Percentiles rank a stretch among this genome's conserved stretches.
phyloP scores from a whole-genome alignment of 2,113 vertebrate species.

The Cisticola juncidis region DNA sequence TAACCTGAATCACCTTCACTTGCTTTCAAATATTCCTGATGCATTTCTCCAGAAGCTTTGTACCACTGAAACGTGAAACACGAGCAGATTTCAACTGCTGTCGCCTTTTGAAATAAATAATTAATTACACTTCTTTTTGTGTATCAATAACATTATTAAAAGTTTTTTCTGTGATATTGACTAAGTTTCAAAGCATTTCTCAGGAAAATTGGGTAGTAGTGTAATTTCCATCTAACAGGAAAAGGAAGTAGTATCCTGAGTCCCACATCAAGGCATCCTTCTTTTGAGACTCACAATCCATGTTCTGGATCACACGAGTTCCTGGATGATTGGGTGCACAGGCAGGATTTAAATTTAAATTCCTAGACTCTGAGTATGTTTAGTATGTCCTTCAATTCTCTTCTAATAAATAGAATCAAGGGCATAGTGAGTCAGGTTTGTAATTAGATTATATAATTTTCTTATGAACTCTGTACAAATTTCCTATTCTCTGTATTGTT shows the following conservation, averaged over 20 bases:
- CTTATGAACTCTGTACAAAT: slow-evolving; percentile 65
- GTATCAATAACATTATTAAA: background rate
- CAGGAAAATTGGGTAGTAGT: background rate
- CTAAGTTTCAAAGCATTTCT: background rate
- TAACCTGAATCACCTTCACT: background rate
- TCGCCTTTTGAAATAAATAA: background rate
- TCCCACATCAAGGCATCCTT: background rate
- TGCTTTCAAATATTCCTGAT: background rate
- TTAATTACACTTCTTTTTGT: background rate
- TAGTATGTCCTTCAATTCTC: slow-evolving; percentile 9
- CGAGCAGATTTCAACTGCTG: background rate
- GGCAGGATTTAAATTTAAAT: background rate
- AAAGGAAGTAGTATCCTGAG: background rate
- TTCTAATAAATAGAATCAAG: slow-evolving; percentile 33
- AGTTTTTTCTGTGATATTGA: background rate
- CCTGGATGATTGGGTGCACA: background rate
- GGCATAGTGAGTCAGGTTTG: background rate
- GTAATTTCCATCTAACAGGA: background rate
- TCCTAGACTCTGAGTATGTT: background rate
- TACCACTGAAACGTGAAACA: background rate
- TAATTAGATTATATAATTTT: slow-evolving; percentile 42
- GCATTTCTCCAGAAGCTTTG: background rate
- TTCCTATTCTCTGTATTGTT: slow-evolving; percentile 66
- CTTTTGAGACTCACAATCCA: background rate
- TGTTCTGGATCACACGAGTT: background rate